These are phyloP conservation scores for Nemurella pictetii DNA, from an alignment of 2,888 invertebrate genomes.

Conservation along the genomic window DNA sequence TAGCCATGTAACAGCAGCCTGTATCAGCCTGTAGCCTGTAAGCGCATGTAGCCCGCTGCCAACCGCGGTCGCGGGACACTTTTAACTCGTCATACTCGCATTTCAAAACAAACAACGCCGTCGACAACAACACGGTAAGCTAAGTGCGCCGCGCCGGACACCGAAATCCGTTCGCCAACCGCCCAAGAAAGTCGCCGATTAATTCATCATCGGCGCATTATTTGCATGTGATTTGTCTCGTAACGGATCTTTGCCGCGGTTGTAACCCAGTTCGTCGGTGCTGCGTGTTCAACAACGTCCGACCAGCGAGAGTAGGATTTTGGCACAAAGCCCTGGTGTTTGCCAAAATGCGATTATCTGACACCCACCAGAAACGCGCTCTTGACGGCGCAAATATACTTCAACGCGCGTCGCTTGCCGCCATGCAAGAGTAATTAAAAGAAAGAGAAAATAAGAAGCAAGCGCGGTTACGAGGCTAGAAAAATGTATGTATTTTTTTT, in stretches of 20 bases:
- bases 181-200: background rate
- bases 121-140: background rate
- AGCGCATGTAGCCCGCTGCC: background rate
- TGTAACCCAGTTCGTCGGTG: background rate
- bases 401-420: background rate
- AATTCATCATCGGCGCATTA: background rate
- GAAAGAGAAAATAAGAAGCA: background rate
- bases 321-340: constrained; percentile 22
- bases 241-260: background rate
- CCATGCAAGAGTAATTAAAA: background rate
- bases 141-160: background rate
- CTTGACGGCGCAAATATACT: background rate
- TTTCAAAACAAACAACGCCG: background rate
- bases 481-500: background rate
- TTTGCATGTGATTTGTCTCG: background rate
- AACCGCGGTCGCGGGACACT: background rate
- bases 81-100: constrained; percentile 20
- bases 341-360: constrained; percentile 22
- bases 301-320: constrained; percentile 21
- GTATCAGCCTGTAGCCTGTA: background rate
- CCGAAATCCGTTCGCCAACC: background rate
- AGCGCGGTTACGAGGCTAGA: background rate
- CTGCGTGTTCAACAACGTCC: background rate
- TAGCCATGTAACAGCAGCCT: background rate
- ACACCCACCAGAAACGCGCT: constrained; percentile 24